Conservation (phyloP, 2,113 vertebrate species). For the Datnioides undecimradiatus region DNA sequence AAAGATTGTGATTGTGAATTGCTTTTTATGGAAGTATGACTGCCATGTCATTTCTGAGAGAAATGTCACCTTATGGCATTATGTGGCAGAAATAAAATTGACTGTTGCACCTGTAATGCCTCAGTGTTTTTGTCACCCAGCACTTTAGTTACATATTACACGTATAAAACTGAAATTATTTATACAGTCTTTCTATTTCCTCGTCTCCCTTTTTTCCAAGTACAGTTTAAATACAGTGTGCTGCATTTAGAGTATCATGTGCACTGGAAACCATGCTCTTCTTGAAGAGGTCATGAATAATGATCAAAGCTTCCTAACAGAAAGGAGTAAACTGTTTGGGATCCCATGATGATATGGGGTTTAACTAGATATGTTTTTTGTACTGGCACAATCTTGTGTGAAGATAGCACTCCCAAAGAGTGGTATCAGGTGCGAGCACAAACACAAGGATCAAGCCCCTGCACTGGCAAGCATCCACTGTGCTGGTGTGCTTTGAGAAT, state of each 20-base stretch:
- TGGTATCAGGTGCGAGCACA: neutral
- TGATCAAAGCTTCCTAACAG: neutral
- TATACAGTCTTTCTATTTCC: neutral
- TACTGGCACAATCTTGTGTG: neutral
- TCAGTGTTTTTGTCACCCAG: neutral
- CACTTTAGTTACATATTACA: neutral
- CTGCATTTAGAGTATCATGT: neutral
- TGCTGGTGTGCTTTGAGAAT: neutral
- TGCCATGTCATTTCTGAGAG: neutral
- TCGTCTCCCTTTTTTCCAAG: neutral
- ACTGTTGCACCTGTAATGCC: neutral
- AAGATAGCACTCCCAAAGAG: neutral
- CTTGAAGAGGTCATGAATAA: neutral
- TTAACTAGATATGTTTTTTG: neutral
- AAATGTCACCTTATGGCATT: constrained; percentile 17
- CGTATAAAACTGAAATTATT: too few species aligned
- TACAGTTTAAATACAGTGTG: neutral
- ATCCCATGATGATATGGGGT: neutral
- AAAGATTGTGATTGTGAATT: neutral
- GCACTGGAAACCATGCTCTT: neutral
- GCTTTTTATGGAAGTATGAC: neutral
- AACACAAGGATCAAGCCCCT: constrained; percentile 16
- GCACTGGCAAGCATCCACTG: neutral
- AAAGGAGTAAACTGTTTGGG: neutral
- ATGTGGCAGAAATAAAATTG: neutral